phyloP scores from a whole-genome alignment of 2,113 vertebrate genomes.

The Neolamprologus sp. region DNA sequence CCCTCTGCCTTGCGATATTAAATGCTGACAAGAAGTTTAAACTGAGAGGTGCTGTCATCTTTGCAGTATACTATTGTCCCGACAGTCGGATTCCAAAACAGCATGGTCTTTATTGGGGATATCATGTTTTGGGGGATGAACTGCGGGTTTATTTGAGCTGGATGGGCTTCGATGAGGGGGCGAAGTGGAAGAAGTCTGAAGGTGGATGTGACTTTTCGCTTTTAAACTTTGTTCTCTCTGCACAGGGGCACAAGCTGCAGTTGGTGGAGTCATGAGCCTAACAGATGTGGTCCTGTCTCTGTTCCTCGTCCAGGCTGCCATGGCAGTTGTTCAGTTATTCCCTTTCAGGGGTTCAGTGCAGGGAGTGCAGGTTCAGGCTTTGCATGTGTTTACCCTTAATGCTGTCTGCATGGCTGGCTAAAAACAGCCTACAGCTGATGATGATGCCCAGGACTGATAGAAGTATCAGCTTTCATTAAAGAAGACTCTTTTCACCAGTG shows the following conservation, averaged over 20 bases:
- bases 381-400: constrained; percentile 58
- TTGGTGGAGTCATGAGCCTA: constrained; percentile 56
- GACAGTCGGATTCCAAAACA: constrained; percentile 23
- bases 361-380: constrained; percentile 36
- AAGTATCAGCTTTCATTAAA: constrained; percentile 60
- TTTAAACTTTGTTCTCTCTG: constrained; percentile 6
- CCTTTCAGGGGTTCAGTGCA: constrained; percentile 35
- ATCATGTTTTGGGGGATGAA: background rate
- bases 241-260: constrained; percentile 3
- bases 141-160: constrained; percentile 8
- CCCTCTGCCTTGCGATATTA: constrained; percentile 44
- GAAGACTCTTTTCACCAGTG: constrained; percentile 42
- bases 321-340: constrained; percentile 48
- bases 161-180: constrained; percentile 2
- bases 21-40: constrained; percentile 35
- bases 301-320: constrained; percentile 45
- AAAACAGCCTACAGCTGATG: constrained; percentile 56
- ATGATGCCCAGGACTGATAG: constrained; percentile 61
- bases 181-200: constrained; percentile 24
- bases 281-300: constrained; percentile 66
- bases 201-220: constrained; percentile 19
- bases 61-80: constrained; percentile 13
- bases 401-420: constrained; percentile 51
- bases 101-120: constrained; percentile 13
- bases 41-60: constrained; percentile 23